Evolutionary conservation across 2,113 vertebrate genomes (phyloP), one percentile per base, ranked within the genome.

Genomic region (Typhlomys cinereus): DNA sequence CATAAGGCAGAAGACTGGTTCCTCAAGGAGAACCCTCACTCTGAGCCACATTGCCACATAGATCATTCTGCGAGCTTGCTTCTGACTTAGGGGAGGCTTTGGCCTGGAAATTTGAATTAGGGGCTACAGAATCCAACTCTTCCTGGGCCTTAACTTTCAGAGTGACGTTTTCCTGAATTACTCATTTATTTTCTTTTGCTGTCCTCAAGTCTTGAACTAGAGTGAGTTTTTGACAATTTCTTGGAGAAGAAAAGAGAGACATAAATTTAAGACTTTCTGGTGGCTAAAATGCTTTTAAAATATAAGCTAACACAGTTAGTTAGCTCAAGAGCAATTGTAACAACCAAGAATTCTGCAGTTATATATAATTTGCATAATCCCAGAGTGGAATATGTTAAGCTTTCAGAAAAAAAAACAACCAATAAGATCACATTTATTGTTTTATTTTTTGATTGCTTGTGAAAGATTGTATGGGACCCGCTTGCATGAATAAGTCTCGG

Each of bases 401-500:
- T 86, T 96, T 97, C 97, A 94, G 96, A 96, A 95, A 96, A 95
- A 96, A 96, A 83, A 93, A 50, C n/a, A 12, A 31, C 85, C 92
- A 97, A 96, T 96, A 97, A 97, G 96, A 97, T 96, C 94, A 96
- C 95, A 96, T 95, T 98, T 96, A 97, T 97, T 97, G 92, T 25
- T 95, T 96, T 75, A 97, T 27, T 97, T 97, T 95, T 93, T 69
- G 48, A 91, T 97, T 23, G 59, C 94, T 95, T 96, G 95, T 97
- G 97, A 97, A 97, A 98, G 97, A 96, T 96, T 96, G 95, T 96
- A 96, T 97, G 96, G 95, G 96, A 96, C 89, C 97, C 96, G 92
- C 95, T 97, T 96, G 95, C 98, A 95, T 96, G 98, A 98, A 95
- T 96, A 97, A 94, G 97, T 97, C 96, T 97, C 97, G 84, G 94